These are phyloP conservation scores for Rhabdomys dilectus DNA, from an alignment of 2,113 vertebrate species.

Conservation along the genomic window DNA sequence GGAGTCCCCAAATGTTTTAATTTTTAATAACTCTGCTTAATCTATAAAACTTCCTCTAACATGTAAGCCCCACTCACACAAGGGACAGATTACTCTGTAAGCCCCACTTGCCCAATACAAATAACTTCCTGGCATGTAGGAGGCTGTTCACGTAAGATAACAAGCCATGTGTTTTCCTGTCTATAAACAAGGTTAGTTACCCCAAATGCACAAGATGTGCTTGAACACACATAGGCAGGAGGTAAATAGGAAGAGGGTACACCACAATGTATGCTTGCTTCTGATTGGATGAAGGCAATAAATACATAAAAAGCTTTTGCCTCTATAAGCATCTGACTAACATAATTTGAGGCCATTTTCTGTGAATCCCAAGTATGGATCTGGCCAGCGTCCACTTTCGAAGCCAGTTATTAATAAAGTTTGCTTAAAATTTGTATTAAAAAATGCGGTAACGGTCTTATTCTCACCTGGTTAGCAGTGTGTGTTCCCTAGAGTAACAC, in stretches of 20 bases:
- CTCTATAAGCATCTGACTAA: not conserved
- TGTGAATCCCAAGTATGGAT: not conserved
- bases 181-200: not conserved
- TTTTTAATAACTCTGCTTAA: not conserved
- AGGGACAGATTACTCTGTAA: not conserved
- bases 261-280: not conserved
- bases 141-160: not conserved
- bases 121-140: not conserved
- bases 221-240: too few relatives aligned
- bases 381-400: not conserved
- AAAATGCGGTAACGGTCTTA: not conserved
- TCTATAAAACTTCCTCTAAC: not conserved
- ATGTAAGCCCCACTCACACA: not conserved
- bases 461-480: not conserved
- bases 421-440: not conserved
- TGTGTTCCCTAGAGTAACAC: constrained; percentile 36
- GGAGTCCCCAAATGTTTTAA: not conserved
- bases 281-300: not conserved
- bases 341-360: not conserved
- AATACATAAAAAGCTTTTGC: not conserved
- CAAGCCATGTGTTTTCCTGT: not conserved
- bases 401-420: not conserved
- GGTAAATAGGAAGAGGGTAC: not conserved
- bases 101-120: not conserved
- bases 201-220: not conserved